Conservation (phyloP, 2,113 vertebrate genomes). For the Clupea harengus region DNA sequence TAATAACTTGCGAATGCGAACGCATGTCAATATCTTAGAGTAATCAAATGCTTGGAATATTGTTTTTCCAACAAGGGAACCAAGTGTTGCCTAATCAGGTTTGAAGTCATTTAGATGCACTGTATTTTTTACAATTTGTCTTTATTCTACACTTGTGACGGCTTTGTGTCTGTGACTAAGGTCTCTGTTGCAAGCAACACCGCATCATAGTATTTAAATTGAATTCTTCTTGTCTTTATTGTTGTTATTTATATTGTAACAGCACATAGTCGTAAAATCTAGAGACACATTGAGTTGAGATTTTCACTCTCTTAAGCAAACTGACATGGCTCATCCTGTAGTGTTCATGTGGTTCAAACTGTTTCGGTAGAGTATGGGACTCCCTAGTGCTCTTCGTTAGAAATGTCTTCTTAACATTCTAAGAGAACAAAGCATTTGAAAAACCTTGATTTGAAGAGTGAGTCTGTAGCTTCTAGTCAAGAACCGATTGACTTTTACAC, state of each 20-base stretch:
- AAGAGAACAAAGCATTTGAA: constrained; percentile 48
- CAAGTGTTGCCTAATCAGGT: constrained; percentile 12
- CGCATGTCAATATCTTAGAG: not conserved
- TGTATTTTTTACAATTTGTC: constrained; percentile 23
- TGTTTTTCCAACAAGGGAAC: not conserved
- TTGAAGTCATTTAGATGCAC: constrained; percentile 29
- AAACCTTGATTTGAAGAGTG: not conserved
- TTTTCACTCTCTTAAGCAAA: not conserved
- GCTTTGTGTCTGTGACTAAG: constrained; percentile 18
- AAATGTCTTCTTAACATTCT: constrained; percentile 25
- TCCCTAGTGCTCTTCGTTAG: not conserved
- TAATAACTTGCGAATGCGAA: not conserved
- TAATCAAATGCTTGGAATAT: constrained; percentile 7
- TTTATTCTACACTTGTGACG: constrained; percentile 3
- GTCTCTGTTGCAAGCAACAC: constrained; percentile 15
- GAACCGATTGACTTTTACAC: constrained; percentile 27
- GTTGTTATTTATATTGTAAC: constrained; percentile 58
- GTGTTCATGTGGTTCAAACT: constrained; percentile 19
- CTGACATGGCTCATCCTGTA: not conserved
- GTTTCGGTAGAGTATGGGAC: constrained; percentile 36
- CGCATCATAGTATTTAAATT: constrained; percentile 41
- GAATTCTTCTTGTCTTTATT: constrained; percentile 43
- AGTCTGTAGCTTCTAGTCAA: not conserved
- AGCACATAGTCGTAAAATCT: constrained; percentile 48
- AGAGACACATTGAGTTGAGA: constrained; percentile 26